Percentiles rank a stretch among this genome's conserved stretches.
These are phyloP conservation scores for Philonicus albiceps DNA, from an alignment of 2,888 invertebrate genomes.

Conservation along the genomic window DNA sequence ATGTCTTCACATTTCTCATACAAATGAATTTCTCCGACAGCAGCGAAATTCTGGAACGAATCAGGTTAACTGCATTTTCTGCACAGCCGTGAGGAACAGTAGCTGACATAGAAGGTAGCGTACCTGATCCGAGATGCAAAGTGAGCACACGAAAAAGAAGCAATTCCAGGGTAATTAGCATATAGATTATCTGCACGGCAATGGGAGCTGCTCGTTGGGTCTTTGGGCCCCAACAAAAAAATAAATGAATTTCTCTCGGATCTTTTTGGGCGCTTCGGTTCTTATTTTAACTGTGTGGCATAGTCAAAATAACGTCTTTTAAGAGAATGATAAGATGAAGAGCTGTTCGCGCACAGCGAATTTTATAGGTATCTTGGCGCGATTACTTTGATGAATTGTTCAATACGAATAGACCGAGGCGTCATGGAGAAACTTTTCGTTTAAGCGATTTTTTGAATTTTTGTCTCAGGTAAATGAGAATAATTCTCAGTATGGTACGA, in stretches of 20 bases:
- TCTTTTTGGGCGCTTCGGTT: background rate
- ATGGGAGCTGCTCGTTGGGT: background rate
- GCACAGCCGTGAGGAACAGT: conserved; percentile 36
- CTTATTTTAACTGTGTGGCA: background rate
- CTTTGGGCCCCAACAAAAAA: background rate
- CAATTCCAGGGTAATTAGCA: conserved; percentile 43
- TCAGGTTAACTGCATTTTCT: conserved; percentile 32
- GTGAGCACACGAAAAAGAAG: conserved; percentile 39
- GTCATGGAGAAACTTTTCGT: background rate
- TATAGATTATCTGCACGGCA: conserved; percentile 42
- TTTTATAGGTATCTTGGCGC: background rate
- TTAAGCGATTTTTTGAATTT: background rate
- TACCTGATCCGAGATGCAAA: conserved; percentile 40
- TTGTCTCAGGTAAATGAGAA: background rate
- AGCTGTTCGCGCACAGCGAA: conserved; percentile 23
- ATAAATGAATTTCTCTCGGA: background rate
- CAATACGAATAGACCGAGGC: background rate
- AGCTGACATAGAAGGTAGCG: conserved; percentile 40
- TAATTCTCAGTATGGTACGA: too few species aligned
- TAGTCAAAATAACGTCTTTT: background rate
- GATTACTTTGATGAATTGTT: conserved; percentile 18
- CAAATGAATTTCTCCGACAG: conserved; percentile 37
- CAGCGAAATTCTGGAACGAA: conserved; percentile 41
- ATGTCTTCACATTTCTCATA: conserved; percentile 36
- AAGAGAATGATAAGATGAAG: background rate